These are phyloP conservation scores for Erebia ligea DNA, from an alignment of 2,888 invertebrate species.

Conservation along the genomic window DNA sequence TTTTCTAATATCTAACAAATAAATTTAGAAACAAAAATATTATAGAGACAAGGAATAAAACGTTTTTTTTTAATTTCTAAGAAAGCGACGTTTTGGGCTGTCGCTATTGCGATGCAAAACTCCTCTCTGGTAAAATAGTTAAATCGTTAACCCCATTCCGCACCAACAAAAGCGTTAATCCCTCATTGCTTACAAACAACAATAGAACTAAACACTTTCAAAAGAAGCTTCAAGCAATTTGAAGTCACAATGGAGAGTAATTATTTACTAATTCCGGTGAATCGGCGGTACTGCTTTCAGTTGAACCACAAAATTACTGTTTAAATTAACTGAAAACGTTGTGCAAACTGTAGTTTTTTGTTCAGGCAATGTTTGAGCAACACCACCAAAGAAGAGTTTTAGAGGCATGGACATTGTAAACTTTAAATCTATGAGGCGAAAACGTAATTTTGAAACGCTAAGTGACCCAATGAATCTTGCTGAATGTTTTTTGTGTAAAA, in stretches of 20 bases:
- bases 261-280: conserved; percentile 57
- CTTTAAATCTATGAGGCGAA: too few relatives aligned
- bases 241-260: conserved; percentile 60
- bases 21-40: too few relatives aligned
- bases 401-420: too few relatives aligned
- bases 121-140: background rate
- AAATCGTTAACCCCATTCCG: conserved; percentile 18
- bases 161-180: conserved; percentile 31
- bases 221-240: conserved; percentile 47
- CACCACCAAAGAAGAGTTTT: too few relatives aligned
- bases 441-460: too few relatives aligned
- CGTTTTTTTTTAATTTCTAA: too few relatives aligned
- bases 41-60: too few relatives aligned
- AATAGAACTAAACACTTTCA: conserved; percentile 36
- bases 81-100: too few relatives aligned
- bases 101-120: background rate
- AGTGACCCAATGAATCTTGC: too few relatives aligned
- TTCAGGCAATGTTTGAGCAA: background rate
- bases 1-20: too few relatives aligned
- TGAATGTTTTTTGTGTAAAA: background rate
- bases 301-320: conserved; percentile 56
- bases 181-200: conserved; percentile 25
- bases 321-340: conserved; percentile 46
- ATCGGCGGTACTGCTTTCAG: conserved; percentile 47
- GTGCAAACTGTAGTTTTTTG: background rate